Evolutionary conservation across 2,888 invertebrate genomes (phyloP).

Genomic region (Deroplatys truncata): DNA sequence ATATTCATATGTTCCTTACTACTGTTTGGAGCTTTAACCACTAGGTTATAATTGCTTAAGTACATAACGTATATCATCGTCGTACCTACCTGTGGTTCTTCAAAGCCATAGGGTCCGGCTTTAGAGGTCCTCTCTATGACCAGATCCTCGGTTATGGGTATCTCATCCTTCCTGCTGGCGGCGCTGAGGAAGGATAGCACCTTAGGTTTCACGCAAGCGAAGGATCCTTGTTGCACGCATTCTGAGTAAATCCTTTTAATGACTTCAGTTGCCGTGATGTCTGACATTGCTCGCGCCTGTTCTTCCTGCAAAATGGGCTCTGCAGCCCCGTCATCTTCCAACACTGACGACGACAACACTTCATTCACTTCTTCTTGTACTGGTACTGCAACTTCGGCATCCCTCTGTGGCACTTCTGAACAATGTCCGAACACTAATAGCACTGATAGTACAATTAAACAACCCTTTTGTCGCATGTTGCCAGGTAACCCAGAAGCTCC

Average conservation of each 20-base stretch:
- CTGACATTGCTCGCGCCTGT: slow-evolving; percentile 18
- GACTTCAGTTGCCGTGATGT: slow-evolving; percentile 55
- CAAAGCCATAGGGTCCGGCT: neutral
- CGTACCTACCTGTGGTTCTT: neutral
- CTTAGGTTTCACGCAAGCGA: slow-evolving; percentile 73
- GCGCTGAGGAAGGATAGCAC: slow-evolving; percentile 69
- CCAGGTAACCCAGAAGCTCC: neutral
- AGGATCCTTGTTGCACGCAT: slow-evolving; percentile 64
- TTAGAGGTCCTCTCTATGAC: slow-evolving; percentile 57
- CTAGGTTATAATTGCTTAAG: no score
- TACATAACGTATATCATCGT: no score
- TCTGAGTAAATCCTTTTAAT: slow-evolving; percentile 62
- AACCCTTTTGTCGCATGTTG: neutral
- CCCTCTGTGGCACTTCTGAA: neutral
- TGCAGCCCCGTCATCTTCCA: neutral
- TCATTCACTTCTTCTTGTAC: neutral
- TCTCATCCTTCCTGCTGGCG: slow-evolving; percentile 62
- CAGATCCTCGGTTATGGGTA: slow-evolving; percentile 72
- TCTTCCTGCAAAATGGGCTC: neutral
- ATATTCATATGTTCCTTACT: no score
- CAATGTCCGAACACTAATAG: neutral
- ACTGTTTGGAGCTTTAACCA: no score
- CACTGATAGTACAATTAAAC: neutral
- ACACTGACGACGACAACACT: neutral
- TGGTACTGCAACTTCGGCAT: neutral